Conservation (phyloP, 2,888 invertebrate genomes). For the Lepidochitona cinerea region DNA sequence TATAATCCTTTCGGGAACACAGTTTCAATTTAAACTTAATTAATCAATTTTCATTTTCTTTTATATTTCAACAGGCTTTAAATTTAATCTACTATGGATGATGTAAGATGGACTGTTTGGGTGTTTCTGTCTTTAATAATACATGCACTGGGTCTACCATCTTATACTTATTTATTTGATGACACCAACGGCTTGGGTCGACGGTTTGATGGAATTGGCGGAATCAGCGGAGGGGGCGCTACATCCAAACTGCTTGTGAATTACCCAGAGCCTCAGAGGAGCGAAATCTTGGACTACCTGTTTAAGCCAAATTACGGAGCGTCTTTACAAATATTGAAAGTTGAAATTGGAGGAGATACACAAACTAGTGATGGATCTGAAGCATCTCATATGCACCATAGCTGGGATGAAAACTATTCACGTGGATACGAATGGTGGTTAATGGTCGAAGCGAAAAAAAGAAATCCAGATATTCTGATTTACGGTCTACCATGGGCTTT, state of each 20-base stretch:
- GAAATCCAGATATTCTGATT: constrained; percentile 66
- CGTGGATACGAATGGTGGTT: constrained; percentile 69
- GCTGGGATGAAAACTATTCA: constrained; percentile 60
- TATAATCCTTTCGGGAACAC: no score
- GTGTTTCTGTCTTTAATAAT: not conserved
- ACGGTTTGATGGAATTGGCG: not conserved
- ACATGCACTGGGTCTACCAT: not conserved
- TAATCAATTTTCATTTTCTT: no score
- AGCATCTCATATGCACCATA: constrained; percentile 67
- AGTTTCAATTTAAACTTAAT: no score
- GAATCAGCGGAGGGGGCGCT: constrained; percentile 26
- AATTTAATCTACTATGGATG: not conserved
- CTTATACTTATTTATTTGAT: not conserved
- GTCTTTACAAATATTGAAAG: constrained; percentile 69
- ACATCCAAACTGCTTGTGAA: constrained; percentile 57
- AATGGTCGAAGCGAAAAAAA: constrained; percentile 62
- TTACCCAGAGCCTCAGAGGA: constrained; percentile 36
- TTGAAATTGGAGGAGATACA: constrained; percentile 71
- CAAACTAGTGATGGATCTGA: constrained; percentile 68
- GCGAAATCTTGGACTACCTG: constrained; percentile 48
- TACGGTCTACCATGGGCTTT: constrained; percentile 69
- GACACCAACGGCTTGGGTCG: not conserved
- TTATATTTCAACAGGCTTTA: not conserved
- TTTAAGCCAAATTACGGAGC: constrained; percentile 68
- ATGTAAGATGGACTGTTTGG: no score